Base-by-base conservation (phyloP, 2,888 invertebrate species). In the Masnerella sp. region DNA sequence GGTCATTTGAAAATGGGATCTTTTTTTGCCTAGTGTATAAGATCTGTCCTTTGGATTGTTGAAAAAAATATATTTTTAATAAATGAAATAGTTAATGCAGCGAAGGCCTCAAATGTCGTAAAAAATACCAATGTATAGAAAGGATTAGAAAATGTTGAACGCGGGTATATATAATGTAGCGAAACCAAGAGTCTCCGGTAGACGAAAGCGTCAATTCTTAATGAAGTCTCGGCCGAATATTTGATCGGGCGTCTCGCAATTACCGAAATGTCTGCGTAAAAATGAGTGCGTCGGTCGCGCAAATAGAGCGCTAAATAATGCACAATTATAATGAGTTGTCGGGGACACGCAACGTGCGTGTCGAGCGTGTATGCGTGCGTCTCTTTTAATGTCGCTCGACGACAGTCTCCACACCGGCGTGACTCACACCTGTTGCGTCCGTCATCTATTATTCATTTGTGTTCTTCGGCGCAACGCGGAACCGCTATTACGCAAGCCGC, bases 381-480 rank as follows among this genome's bases (percentile, higher is more conserved):
- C 56, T 65, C 38, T 49, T 56, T 70, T 64, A 38, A 69, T 54
- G 45, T 51, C 32, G 17, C 52, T 12, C 56, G 40, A 54, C 54
- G 69, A 59, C 61, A 36, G 59, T 59, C 52, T 59, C 59, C 59
- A 65, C 71, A 59, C 25, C 34, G 61, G 40, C 45, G 42, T 67
- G 72, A 72, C 61, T 72, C 72, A 67, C 72, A 72, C 72, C 72
- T 72, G 72, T 72, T 72, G 61, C 67, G 61, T 49, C 40, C 61
- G 72, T 38, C 72, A 67, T 61, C 67, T 67, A 67, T 72, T 72
- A 72, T 72, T 65, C 72, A 72, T 72, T 61, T 47, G 72, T 36
- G 65, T 71, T 71, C 59, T 47, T 59, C 54, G 17, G 45, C 40
- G 59, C 40, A 56, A 72, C 49, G 61, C 61, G 59, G 56, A 72